A percentile compares a stretch with the other conserved stretches of the same genome.
Conservation (phyloP, 1,140 invertebrate species). For the Frieseomelitta varia region DNA sequence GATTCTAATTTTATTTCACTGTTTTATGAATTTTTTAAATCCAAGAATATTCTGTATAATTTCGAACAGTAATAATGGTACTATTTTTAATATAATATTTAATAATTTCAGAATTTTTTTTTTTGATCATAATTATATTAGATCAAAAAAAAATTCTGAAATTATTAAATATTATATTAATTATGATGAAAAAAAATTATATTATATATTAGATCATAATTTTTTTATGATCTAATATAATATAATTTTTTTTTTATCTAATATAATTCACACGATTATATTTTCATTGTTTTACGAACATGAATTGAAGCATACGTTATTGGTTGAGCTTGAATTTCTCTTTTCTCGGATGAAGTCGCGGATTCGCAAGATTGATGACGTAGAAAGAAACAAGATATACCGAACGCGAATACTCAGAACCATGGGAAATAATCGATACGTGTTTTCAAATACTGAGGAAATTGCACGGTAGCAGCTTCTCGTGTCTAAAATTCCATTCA, state of each 20-base stretch:
- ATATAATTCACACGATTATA: background rate
- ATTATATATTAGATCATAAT: too few relatives aligned
- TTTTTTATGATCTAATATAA: too few relatives aligned
- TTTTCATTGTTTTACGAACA: background rate
- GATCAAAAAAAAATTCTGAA: too few relatives aligned
- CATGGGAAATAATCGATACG: background rate
- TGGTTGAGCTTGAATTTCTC: background rate
- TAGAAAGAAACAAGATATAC: conserved; percentile 1
- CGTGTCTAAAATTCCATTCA: conserved; percentile 24
- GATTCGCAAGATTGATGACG: background rate
- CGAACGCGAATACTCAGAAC: conserved; percentile 31
- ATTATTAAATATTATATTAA: too few relatives aligned
- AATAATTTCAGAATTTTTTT: background rate
- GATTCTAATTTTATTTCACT: background rate
- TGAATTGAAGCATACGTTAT: background rate
- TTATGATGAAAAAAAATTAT: too few relatives aligned
- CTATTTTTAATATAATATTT: background rate
- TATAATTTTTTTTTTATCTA: background rate
- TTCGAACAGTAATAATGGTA: background rate
- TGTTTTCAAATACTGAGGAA: conserved; percentile 39
- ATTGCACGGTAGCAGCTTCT: background rate
- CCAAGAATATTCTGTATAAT: background rate
- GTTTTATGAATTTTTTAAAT: background rate
- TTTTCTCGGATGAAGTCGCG: background rate
- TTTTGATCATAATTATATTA: too few relatives aligned